phyloP scores from a whole-genome alignment of 2,113 vertebrate genomes.

The Actenoides lindsayi region DNA sequence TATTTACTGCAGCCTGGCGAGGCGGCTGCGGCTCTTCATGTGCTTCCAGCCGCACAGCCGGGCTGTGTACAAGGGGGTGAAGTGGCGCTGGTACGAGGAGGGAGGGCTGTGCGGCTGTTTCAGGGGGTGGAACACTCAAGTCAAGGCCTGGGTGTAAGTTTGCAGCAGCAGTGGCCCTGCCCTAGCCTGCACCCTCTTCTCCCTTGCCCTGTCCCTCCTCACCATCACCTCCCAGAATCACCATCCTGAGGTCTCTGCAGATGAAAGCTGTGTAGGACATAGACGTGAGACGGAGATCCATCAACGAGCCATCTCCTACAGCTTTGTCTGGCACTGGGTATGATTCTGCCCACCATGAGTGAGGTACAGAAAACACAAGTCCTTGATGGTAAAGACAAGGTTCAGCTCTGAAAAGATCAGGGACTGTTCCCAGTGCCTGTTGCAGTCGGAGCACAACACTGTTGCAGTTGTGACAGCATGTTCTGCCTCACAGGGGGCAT shows the following conservation, averaged over 20 bases:
- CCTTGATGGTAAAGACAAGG: neutral
- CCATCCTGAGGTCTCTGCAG: neutral
- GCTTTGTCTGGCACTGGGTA: neutral
- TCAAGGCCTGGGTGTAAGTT: slow-evolving; percentile 87
- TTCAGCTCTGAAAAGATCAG: neutral
- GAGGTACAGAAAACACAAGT: neutral
- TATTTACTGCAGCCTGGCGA: slow-evolving; percentile 83
- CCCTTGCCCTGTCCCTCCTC: neutral
- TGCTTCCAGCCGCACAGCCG: slow-evolving; percentile 77
- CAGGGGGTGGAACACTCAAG: slow-evolving; percentile 23
- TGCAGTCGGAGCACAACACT: neutral
- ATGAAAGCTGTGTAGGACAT: neutral
- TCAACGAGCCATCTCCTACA: neutral
- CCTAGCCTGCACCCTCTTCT: neutral
- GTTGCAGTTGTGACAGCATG: neutral
- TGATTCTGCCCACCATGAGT: neutral
- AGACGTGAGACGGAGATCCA: neutral
- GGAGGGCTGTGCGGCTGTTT: slow-evolving; percentile 33
- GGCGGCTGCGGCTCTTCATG: slow-evolving; percentile 81
- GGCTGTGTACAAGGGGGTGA: slow-evolving; percentile 78
- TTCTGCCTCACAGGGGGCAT: neutral
- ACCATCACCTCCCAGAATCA: neutral
- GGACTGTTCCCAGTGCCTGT: neutral
- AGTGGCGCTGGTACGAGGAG: slow-evolving; percentile 71
- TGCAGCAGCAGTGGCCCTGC: neutral